Evolutionary conservation across 1,140 invertebrate genomes (phyloP), one percentile per base, ranked within the genome.

Genomic region (Drosophila eugracilis): DNA sequence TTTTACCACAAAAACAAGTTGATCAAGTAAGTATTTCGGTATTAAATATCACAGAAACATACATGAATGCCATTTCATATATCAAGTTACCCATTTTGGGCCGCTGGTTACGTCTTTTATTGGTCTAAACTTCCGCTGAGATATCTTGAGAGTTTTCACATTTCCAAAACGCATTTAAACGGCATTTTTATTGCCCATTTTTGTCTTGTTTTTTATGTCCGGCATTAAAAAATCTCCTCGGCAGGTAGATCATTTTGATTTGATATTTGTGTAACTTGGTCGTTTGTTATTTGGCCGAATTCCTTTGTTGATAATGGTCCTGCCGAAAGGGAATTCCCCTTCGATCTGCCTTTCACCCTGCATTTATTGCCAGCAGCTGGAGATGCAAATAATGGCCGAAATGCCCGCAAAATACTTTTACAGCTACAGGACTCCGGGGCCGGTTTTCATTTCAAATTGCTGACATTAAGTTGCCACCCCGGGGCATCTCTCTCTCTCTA

Each of bases 361-460:
- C 47, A 67, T 69, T 52, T 41, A 9, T 21, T 41, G 28, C 12
- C 24, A 21, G 42, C 24, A 21, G 42, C n/a, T 22, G 37, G 19
- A 60, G 17, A 10, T 28, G 36, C 4, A 66, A 17, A 28, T 28
- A 32, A 24, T 32, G 24, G 14, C 4, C 12, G 6, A 7, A 48
- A 48, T 41, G n/a, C 22, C 22, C 22, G 39, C 55, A 45, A 48
- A 62, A 63, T 62, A 48, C 60, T 70, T 72, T 59, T 45, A 45
- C 54, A 42, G 36, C 34, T 36, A 59, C 39, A 14, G 14, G 36
- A 42, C 57, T 53, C 57, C 36, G 21, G 42, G 50, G 55, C 22
- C 71, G 50, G 37, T 63, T 74, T 72, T 63, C 48, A 63, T 63
- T 74, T 74, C 30, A 63, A 74, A 72, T 72, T 72, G 69, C 57